Conservation (phyloP, 2,888 invertebrate genomes). For the Nymphalis c-album region DNA sequence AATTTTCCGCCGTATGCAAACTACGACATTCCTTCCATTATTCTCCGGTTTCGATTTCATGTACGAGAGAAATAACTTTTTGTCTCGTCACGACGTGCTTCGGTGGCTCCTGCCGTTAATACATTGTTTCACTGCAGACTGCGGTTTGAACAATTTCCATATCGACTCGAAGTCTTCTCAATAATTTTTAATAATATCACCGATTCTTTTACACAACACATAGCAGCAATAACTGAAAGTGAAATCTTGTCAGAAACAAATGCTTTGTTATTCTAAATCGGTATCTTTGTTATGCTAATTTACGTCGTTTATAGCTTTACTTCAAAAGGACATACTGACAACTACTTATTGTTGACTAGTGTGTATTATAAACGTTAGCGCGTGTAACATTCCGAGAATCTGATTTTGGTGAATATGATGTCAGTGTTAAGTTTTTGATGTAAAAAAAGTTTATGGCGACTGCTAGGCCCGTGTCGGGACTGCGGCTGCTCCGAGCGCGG, state of each 20-base stretch:
- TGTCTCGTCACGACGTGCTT: constrained; percentile 68
- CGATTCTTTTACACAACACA: constrained; percentile 43
- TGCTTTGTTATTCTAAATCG: constrained; percentile 69
- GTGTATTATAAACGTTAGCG: constrained; percentile 51
- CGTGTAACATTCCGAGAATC: constrained; percentile 68
- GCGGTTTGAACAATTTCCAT: constrained; percentile 69
- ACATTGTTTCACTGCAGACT: constrained; percentile 65
- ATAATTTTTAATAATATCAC: constrained; percentile 39
- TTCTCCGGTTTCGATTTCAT: constrained; percentile 70
- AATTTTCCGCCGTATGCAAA: constrained; percentile 75
- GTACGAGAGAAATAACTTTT: constrained; percentile 74
- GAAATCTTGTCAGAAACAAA: constrained; percentile 57
- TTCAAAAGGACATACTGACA: constrained; percentile 58
- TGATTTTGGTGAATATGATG: constrained; percentile 31
- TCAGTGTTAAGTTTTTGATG: constrained; percentile 34
- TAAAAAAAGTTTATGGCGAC: constrained; percentile 50
- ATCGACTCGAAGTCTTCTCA: constrained; percentile 54
- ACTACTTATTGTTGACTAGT: constrained; percentile 53
- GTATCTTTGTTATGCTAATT: constrained; percentile 78
- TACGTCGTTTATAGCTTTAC: constrained; percentile 70
- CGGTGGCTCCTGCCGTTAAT: constrained; percentile 59
- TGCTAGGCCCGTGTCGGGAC: constrained; percentile 42
- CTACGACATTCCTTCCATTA: constrained; percentile 67
- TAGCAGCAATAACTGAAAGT: constrained; percentile 70
- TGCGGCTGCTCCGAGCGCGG: constrained; percentile 27